Base-by-base conservation (phyloP, 37 sponge, comb jelly and placozoan species). In the Cladorhizidae sp. region DNA sequence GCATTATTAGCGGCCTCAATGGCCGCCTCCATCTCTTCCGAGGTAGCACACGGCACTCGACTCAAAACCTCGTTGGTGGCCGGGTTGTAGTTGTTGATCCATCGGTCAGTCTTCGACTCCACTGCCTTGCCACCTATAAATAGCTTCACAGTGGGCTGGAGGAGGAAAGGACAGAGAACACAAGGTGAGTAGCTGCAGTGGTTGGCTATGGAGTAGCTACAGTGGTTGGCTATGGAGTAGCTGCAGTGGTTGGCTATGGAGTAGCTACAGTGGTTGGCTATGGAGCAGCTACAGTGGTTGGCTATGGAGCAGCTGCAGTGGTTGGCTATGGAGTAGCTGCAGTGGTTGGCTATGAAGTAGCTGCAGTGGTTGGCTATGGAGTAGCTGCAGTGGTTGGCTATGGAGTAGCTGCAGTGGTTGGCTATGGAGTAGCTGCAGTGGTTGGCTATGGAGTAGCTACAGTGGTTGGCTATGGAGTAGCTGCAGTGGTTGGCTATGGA, bases 11-110 rank as follows among this genome's bases (percentile, higher is more conserved):
- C 99, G 39, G 98, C 86, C 45, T 80, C 86, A n/a, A 86, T 96
- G 36, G 99, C 99, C 37, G 88, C 82, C 20, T 83, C 80, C 99
- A 98, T 98, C 86, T 98, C 99, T 7, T 86, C 91, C 42, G 86
- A 85, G 6, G 99, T 98, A 37, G 96, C 85, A 45, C 92, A 91
- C 7, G 99, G 99, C 23, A 98, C 99, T 31, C 94, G 85, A 15
- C 94, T 84, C 8, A 98, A 80, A 26, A 98, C 77, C 72, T 98
- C 96, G 38, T 95, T 87, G 57, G 99, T 98, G 18, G 99, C 99
- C 25, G 99, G 99, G 74, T 98, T 95, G 80, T 89, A 91, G 42
- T 93, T 80, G 73, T 98, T 87, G 41, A 98, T 86, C 99, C 99
- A 98, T 62, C 84, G 61, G 70, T 93, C 80, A n/a, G 99, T 88